phyloP scores from a whole-genome alignment of 2,113 vertebrate species.

The Australoheros scitulus region DNA sequence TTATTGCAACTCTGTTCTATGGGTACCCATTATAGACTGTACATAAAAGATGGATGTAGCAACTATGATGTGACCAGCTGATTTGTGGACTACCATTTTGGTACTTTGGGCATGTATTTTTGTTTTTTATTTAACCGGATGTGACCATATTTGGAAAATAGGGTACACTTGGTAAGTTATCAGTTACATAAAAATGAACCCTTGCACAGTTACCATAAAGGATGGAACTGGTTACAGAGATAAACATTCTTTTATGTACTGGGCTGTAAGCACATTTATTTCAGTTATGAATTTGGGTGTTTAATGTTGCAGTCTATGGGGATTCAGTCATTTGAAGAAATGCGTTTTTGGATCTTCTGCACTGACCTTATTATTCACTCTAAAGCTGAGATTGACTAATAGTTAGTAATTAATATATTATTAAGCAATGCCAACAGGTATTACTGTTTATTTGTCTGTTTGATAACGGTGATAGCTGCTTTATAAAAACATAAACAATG shows the following conservation, averaged over 20 bases:
- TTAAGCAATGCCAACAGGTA: background rate
- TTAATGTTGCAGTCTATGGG: background rate
- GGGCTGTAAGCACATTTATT: background rate
- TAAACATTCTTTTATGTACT: background rate
- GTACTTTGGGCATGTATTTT: background rate
- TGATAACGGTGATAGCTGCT: background rate
- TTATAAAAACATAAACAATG: background rate
- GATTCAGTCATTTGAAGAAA: background rate
- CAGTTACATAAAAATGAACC: background rate
- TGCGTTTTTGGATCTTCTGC: background rate
- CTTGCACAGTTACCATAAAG: background rate
- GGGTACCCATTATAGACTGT: background rate
- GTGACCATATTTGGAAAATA: too few species aligned
- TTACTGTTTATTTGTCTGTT: background rate
- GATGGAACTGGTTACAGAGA: background rate
- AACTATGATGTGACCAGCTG: background rate
- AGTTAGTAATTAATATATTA: background rate
- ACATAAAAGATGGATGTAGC: background rate
- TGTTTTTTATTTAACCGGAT: background rate
- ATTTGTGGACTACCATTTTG: background rate
- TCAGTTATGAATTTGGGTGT: background rate
- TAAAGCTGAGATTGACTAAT: background rate
- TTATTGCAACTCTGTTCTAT: background rate
- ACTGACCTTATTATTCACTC: background rate
- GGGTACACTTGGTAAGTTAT: background rate